Conservation (phyloP, 1,140 invertebrate genomes). For the Drosophila neocordata region DNA sequence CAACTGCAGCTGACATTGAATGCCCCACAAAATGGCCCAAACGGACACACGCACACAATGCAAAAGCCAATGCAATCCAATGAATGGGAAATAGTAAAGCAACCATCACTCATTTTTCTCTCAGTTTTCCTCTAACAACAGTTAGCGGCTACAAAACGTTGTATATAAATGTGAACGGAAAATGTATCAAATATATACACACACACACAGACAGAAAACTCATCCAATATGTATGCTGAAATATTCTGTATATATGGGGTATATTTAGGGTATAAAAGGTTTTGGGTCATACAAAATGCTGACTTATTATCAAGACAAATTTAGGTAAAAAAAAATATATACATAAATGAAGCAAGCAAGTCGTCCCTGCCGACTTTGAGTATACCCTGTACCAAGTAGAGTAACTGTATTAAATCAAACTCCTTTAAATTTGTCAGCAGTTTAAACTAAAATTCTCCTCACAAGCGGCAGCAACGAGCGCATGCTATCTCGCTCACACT, state of each 20-base stretch:
- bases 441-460: no score
- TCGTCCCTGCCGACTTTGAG: no score
- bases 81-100: constrained; percentile 9
- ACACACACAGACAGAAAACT: background rate
- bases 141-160: constrained; percentile 7
- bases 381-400: no score
- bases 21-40: background rate
- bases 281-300: background rate
- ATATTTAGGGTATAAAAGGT: constrained; percentile 2
- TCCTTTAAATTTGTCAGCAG: no score
- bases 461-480: no score
- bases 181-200: constrained; percentile 4
- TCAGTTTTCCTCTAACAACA: background rate
- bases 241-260: background rate
- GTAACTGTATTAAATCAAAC: no score
- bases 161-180: background rate
- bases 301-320: background rate
- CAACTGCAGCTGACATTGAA: constrained; percentile 5
- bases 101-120: background rate
- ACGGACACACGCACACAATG: background rate
- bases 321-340: background rate
- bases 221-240: background rate
- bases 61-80: constrained; percentile 13
- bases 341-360: no score
- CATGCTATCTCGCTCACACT: no score